These are phyloP conservation scores for Neopipo cinnamomea DNA, from an alignment of 2,113 vertebrate genomes.

Conservation along the genomic window DNA sequence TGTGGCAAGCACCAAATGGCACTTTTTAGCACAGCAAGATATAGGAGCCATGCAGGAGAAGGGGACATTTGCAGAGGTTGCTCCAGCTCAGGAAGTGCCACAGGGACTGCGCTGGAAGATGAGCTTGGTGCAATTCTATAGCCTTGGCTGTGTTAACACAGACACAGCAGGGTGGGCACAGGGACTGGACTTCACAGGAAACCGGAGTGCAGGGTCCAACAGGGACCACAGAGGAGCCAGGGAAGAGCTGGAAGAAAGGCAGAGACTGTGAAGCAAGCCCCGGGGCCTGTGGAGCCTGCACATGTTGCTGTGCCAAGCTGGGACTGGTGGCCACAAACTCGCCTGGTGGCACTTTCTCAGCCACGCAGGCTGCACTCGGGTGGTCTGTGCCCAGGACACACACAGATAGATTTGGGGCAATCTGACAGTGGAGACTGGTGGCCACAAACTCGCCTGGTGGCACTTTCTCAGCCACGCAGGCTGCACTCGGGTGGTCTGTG, in stretches of 20 bases:
- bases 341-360: accelerated
- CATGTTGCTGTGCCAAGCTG: neutral
- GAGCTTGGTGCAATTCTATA: accelerated
- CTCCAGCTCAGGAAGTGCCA: accelerated
- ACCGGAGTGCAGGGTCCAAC: accelerated
- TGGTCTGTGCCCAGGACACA: neutral
- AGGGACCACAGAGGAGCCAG: neutral
- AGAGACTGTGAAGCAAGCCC: neutral
- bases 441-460: accelerated
- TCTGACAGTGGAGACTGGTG: no score
- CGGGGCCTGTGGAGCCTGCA: neutral
- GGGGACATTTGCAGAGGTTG: neutral
- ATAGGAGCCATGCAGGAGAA: accelerated
- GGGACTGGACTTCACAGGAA: neutral
- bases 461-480: neutral
- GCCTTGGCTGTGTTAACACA: neutral
- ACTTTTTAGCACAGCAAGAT: neutral
- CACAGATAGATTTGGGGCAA: accelerated
- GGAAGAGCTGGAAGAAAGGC: neutral
- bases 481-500: neutral
- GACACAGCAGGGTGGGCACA: neutral
- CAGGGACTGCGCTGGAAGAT: neutral
- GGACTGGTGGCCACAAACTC: neutral
- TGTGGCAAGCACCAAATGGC: accelerated
- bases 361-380: accelerated